Evolutionary conservation across 2,113 vertebrate species (phyloP), one percentile per base, ranked within the genome.

Genomic region (Pomatostomus ruficeps): DNA sequence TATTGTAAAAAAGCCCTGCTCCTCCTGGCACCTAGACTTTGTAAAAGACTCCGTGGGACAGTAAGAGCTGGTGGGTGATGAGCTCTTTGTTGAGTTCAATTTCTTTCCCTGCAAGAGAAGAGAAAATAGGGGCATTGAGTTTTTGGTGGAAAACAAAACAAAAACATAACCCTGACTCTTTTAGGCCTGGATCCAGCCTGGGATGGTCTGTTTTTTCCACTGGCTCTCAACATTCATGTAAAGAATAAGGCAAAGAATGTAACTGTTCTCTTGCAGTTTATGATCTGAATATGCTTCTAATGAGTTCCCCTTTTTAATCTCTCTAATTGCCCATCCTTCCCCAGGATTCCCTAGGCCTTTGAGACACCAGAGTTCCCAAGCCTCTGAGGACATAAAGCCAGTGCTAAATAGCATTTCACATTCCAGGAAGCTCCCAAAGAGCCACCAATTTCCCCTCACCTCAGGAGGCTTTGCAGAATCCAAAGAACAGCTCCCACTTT

Each of bases 401-500:
- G 35, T 55, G 72, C 55, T 62, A 94, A 95, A 92, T 67, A 43
- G 35, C 40, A 86, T 93, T 91, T 93, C 85, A 93, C 68, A 91
- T 97, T 94, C 91, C 95, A 79, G 76, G 76, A 96, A 93, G 94
- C 83, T 97, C 72, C 88, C 6, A 2, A 94, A 93, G 51, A 86
- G 43, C 80, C 95, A 92, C 61, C 86, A 94, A 95, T 96, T 97
- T 97, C 95, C 92, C 67, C 20, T 94, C 79, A 88, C 68, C 13
- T 48, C 20, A 9, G 91, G 91, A 94, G 28, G n/a, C 57, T 94
- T 93, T 74, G 51, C 40, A 84, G 59, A 89, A 74, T 95, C 94
- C 92, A 95, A 91, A 82, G 73, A 92, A 75, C 45, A 91, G 80
- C 21, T 54, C 66, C 68, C 52, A 85, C 25, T 95, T 81, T 92